These are phyloP conservation scores for Sander vitreus DNA, from an alignment of 2,113 vertebrate species.

Conservation along the genomic window DNA sequence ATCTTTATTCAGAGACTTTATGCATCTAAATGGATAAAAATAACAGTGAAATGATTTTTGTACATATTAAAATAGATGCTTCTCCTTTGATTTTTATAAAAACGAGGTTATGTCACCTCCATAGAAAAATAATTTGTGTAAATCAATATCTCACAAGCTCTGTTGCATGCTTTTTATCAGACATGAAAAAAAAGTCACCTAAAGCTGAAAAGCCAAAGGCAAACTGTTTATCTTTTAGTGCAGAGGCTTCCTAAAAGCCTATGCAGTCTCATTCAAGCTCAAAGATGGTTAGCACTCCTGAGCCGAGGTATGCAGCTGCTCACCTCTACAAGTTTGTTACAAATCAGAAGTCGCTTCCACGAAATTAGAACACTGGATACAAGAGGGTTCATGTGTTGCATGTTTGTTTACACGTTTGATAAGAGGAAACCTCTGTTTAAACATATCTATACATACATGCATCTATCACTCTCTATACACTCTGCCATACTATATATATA, in stretches of 20 bases:
- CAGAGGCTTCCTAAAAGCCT: background rate
- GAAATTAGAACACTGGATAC: slow-evolving; percentile 25
- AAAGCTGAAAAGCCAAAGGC: slow-evolving; percentile 15
- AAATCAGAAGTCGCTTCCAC: background rate
- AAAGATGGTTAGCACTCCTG: background rate
- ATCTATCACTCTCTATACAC: no score
- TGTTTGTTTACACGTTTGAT: slow-evolving; percentile 3
- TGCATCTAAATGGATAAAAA: slow-evolving; percentile 59
- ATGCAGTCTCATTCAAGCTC: background rate
- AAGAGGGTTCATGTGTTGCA: background rate
- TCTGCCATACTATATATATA: no score
- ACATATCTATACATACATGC: slow-evolving; percentile 46
- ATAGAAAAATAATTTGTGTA: slow-evolving; percentile 80
- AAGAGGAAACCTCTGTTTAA: slow-evolving; percentile 28
- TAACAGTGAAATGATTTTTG: slow-evolving; percentile 58
- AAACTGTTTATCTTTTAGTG: background rate
- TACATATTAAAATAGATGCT: slow-evolving; percentile 79
- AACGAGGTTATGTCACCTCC: slow-evolving; percentile 42
- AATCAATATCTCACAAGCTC: slow-evolving; percentile 49
- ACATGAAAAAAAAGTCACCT: background rate
- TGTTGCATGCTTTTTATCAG: slow-evolving; percentile 27
- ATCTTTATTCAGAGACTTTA: slow-evolving; percentile 71
- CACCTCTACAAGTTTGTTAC: background rate
- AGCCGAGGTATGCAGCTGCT: slow-evolving; percentile 13
- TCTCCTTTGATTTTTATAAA: slow-evolving; percentile 80